phyloP scores from a whole-genome alignment of 2,888 invertebrate genomes.

The Petrolisthes manimaculis region DNA sequence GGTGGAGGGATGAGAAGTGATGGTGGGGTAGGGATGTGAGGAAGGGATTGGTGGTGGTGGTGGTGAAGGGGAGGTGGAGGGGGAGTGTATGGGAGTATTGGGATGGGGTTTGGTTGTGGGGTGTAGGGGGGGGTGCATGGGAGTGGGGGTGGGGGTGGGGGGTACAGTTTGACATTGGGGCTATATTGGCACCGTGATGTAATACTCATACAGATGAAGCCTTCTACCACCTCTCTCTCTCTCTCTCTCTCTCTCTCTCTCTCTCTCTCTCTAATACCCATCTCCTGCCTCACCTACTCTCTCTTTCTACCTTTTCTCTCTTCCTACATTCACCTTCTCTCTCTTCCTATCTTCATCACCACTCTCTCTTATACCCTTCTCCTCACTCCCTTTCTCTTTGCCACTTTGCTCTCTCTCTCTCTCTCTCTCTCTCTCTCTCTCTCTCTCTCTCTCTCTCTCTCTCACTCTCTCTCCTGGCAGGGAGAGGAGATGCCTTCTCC shows the following conservation, averaged over 20 bases:
- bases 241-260: too few relatives aligned
- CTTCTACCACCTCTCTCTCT: too few relatives aligned
- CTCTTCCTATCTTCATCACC: too few relatives aligned
- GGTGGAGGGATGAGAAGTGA: background rate
- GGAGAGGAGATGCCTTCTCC: background rate
- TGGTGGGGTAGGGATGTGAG: background rate
- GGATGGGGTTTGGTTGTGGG: background rate
- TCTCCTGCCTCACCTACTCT: too few relatives aligned
- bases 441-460: background rate
- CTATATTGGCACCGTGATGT: background rate
- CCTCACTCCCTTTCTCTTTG: background rate
- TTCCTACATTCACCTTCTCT: too few relatives aligned
- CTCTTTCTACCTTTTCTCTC: too few relatives aligned
- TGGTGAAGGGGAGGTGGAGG: background rate
- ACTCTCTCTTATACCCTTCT: too few relatives aligned
- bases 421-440: slow-evolving; percentile 6
- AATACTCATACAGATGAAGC: too few relatives aligned
- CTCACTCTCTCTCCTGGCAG: background rate
- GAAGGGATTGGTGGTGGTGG: slow-evolving; percentile 5
- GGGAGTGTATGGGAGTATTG: background rate
- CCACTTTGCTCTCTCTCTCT: background rate
- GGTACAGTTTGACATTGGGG: background rate
- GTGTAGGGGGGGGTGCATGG: background rate
- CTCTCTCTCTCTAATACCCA: too few relatives aligned
- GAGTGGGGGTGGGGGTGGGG: background rate